Evolutionary conservation across 2,113 vertebrate genomes (phyloP).

Genomic region (Seriola quinqueradiata): DNA sequence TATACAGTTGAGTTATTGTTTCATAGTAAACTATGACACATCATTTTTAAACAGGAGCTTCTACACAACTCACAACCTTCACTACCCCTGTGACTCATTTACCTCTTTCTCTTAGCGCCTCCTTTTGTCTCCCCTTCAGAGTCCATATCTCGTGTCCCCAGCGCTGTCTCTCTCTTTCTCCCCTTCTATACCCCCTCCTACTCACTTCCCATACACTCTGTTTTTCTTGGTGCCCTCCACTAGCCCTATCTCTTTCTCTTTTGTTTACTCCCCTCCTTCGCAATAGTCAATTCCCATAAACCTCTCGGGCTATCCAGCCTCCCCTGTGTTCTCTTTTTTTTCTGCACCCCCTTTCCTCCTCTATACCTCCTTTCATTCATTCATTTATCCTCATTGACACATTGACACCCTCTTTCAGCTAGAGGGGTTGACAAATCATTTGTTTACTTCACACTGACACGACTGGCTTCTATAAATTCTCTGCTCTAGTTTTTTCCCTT

Average conservation of each 20-base stretch:
- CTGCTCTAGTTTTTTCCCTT: constrained; percentile 1
- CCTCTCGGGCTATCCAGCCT: constrained; percentile 38
- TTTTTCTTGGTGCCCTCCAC: constrained; percentile 24
- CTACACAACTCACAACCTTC: not conserved
- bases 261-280: constrained; percentile 31
- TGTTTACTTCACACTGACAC: constrained; percentile 65
- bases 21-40: not conserved
- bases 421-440: constrained; percentile 63
- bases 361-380: constrained; percentile 48
- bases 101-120: not conserved
- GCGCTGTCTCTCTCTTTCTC: not conserved
- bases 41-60: not conserved
- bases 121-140: constrained; percentile 1
- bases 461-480: constrained; percentile 32
- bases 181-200: not conserved
- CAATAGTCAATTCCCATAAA: constrained; percentile 57
- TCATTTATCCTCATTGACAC: constrained; percentile 66
- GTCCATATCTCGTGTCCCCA: constrained; percentile 25
- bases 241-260: constrained; percentile 42
- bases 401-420: constrained; percentile 61
- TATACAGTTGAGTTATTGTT: too few species aligned
- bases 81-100: not conserved
- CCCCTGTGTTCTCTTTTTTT: constrained; percentile 41
- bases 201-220: constrained; percentile 29
- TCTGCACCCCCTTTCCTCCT: constrained; percentile 20